Percentiles rank a stretch among this genome's conserved stretches.
phyloP scores from a whole-genome alignment of 2,113 vertebrate genomes.

The Typhlomys cinereus region DNA sequence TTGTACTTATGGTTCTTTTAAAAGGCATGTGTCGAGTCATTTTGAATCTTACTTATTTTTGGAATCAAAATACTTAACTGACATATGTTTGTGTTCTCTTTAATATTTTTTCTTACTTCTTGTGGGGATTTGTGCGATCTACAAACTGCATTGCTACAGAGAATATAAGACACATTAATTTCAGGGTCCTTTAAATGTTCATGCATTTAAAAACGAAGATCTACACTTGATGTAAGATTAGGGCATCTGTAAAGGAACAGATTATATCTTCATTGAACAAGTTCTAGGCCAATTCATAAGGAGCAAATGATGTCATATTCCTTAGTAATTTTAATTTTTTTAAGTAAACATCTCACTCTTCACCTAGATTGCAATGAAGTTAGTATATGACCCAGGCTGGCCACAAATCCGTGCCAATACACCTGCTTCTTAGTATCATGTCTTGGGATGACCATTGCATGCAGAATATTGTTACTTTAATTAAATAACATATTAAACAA shows the following conservation, averaged over 20 bases:
- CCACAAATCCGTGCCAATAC: not conserved
- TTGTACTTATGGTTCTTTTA: not conserved
- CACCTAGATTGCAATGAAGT: not conserved
- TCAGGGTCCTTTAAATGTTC: not conserved
- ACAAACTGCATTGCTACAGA: not conserved
- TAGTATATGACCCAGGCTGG: not conserved
- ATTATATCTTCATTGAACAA: not conserved
- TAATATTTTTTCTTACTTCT: not conserved
- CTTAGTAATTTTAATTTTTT: not conserved
- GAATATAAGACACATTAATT: not conserved
- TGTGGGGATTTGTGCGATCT: not conserved
- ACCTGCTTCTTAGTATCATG: not conserved
- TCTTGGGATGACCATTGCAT: not conserved
- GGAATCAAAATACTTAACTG: not conserved
- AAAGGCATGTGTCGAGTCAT: not conserved
- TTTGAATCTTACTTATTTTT: not conserved
- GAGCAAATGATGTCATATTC: not conserved
- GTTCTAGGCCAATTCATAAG: not conserved
- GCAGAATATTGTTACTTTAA: not conserved
- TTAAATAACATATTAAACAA: conserved; percentile 10
- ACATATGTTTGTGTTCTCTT: not conserved
- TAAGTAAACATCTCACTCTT: not conserved
- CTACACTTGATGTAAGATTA: not conserved
- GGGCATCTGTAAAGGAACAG: not conserved
- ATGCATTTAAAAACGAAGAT: conserved; percentile 1